Conservation (phyloP, 2,797 vertebrate species). For the Oreochromis grahami region DNA sequence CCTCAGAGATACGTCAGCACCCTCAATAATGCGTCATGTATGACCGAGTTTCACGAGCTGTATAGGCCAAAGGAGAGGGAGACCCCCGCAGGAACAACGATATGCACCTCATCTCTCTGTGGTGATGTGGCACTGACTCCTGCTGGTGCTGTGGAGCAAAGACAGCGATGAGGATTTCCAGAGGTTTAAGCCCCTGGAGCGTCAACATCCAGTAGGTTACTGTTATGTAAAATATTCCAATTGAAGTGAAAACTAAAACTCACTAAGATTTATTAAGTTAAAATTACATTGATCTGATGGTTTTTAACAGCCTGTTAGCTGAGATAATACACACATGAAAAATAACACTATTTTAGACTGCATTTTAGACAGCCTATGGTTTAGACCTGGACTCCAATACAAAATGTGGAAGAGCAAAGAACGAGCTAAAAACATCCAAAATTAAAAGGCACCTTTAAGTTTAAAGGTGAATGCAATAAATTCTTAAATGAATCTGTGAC, state of each 20-base stretch:
- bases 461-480: background rate
- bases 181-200: background rate
- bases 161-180: background rate
- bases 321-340: background rate
- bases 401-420: background rate
- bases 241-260: background rate
- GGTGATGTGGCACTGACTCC: background rate
- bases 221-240: background rate
- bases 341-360: background rate
- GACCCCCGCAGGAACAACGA: background rate
- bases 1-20: background rate
- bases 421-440: background rate
- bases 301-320: background rate
- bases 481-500: background rate
- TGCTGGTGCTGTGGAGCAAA: background rate
- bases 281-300: background rate
- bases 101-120: too few species aligned
- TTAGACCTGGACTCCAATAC: background rate
- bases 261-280: background rate
- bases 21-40: constrained; percentile 12
- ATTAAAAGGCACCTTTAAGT: background rate
- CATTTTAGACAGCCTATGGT: background rate
- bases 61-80: background rate
- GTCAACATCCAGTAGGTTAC: background rate
- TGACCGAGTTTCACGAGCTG: constrained; percentile 22